Percentiles rank a stretch among this genome's conserved stretches.
phyloP scores from a whole-genome alignment of 1,140 invertebrate species.

The Bombus haemorrhoidalis region DNA sequence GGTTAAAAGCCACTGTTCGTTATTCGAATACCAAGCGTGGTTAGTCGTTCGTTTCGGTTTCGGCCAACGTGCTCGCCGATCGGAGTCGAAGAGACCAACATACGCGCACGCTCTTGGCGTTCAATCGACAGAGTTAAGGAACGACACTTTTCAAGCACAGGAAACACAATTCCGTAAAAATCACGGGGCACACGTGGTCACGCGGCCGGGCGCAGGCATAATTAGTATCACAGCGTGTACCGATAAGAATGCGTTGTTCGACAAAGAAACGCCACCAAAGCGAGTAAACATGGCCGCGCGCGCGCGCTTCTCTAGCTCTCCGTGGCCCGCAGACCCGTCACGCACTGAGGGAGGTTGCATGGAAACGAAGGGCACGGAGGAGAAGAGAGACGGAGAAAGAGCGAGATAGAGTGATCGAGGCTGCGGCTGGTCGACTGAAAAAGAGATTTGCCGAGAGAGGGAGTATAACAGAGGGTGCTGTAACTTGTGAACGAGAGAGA shows the following conservation, averaged over 20 bases:
- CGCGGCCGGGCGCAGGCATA: slow-evolving; percentile 52
- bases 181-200: slow-evolving; percentile 63
- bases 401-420: slow-evolving; percentile 37
- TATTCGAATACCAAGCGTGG: slow-evolving; percentile 1
- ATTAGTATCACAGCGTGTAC: slow-evolving; percentile 54
- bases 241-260: slow-evolving; percentile 48
- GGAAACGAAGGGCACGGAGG: slow-evolving; percentile 65
- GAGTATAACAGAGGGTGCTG: slow-evolving; percentile 46
- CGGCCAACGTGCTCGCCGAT: slow-evolving; percentile 26
- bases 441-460: slow-evolving; percentile 19
- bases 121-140: background rate
- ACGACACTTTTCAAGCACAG: slow-evolving; percentile 15
- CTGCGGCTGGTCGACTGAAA: slow-evolving; percentile 8
- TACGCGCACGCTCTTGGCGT: slow-evolving; percentile 34
- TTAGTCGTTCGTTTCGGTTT: background rate
- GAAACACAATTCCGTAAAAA: slow-evolving; percentile 39
- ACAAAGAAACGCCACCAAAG: slow-evolving; percentile 55
- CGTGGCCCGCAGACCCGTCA: slow-evolving; percentile 64
- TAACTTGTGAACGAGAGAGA: slow-evolving; percentile 58
- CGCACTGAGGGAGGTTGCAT: slow-evolving; percentile 71
- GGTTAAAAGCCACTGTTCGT: slow-evolving; percentile 26
- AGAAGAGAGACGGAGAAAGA: background rate
- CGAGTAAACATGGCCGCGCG: slow-evolving; percentile 68
- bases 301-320: slow-evolving; percentile 56
- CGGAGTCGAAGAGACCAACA: background rate